Evolutionary conservation across 2,113 vertebrate species (phyloP), one percentile per base, ranked within the genome.

Genomic region (Ranitomeya imitator): DNA sequence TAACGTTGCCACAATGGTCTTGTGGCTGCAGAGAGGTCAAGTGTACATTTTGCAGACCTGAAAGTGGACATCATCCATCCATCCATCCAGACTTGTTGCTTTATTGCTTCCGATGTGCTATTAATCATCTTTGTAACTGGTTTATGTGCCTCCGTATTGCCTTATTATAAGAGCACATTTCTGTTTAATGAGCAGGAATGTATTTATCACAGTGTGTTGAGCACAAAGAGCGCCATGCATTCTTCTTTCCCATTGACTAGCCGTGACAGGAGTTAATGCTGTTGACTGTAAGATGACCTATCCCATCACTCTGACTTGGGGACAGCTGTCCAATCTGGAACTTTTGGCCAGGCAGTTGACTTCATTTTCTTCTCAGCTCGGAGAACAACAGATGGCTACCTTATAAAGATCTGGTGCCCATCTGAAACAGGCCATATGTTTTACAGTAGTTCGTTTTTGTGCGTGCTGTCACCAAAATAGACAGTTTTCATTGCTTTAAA

Each of bases 251-350:
- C 55, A 19, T 81, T 81, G 57, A 81, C 23, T 80, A 14, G 6
- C 18, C 31, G 23, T 81, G 79, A 80, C 57, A 23, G 7, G 14
- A 26, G 52, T 69, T 65, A 57, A 86, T 76, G 9, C 45, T 37
- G 78, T 87, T 87, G 63, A 87, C 63, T 87, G 80, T 63, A 69
- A 26, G 31, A 59, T 80, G 78, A 82, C 79, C 86, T 26, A 9
- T 61, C 76, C 55, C 26, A n/a, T 60, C 79, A 81, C 57, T 74
- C 21, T 81, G 6, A 82, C 79, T 74, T 37, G n/a, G 9, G 63
- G 52, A 52, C 86, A 83, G 86, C 86, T 88, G 86, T 55, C 54
- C 57, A 55, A 31, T 81, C 31, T 82, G 65, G 26, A 71, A 54
- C 67, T 73, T 73, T 31, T 60, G 55, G 79, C 67, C 11, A 60